Evolutionary conservation across 1,140 invertebrate species (phyloP).

Genomic region (Ceratina calcarata): DNA sequence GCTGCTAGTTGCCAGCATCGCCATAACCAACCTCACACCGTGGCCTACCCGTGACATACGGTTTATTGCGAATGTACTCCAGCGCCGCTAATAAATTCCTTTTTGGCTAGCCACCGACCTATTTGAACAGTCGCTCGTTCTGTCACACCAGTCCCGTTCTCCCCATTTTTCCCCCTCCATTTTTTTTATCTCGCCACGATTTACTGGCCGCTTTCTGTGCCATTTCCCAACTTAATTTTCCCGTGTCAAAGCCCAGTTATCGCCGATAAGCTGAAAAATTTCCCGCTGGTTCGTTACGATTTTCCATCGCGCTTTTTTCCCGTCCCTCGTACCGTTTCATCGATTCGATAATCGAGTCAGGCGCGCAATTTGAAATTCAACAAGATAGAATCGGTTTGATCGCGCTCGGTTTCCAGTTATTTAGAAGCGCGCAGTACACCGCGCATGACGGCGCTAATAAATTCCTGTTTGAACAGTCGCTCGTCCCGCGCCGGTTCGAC

Average conservation of each 20-base stretch:
- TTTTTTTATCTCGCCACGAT: constrained; percentile 33
- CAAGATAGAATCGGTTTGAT: background rate
- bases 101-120: constrained; percentile 65
- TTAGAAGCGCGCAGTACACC: background rate
- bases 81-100: constrained; percentile 78
- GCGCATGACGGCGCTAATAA: constrained; percentile 1
- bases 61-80: constrained; percentile 78
- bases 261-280: constrained; percentile 23
- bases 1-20: constrained; percentile 73
- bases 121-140: constrained; percentile 61
- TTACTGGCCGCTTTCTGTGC: background rate
- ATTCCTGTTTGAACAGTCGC: constrained; percentile 7
- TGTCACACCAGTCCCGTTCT: background rate
- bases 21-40: constrained; percentile 75
- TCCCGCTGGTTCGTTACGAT: background rate
- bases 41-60: constrained; percentile 74
- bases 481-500: background rate
- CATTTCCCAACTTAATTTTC: constrained; percentile 47
- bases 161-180: background rate
- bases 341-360: constrained; percentile 1
- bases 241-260: background rate
- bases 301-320: too few species aligned
- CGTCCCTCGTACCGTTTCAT: background rate
- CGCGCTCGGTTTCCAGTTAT: background rate
- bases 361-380: background rate